Evolutionary conservation across 2,888 invertebrate genomes (phyloP), one percentile per base, ranked within the genome.

Genomic region (Zele albiditarsus): DNA sequence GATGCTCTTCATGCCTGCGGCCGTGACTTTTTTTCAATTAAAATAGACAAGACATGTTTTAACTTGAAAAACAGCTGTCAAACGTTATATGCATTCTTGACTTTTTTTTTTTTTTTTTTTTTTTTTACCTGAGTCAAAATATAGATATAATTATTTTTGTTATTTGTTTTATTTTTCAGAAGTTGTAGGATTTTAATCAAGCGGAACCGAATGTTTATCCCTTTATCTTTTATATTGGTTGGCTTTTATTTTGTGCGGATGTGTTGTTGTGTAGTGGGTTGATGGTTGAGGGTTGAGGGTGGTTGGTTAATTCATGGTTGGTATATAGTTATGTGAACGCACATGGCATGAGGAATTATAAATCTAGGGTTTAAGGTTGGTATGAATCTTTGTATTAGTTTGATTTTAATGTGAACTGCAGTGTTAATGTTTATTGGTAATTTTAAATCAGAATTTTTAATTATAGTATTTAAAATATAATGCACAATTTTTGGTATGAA

Each of bases 11-110:
- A 82, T 83, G 82, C 84, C 83, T 84, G 82, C 82, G 79, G 80
- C 78, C 72, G 73, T 63, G 60, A 67, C 82, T 86, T 84, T 85
- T 84, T 87, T 87, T 86, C 85, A 87, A 86, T 87, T 86, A 86
- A 84, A 86, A 84, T 80, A 80, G 79, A 70, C 82, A 20, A 67
- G 42, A 75, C 80, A 74, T 77, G 78, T 77, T 31, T 28, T n/a
- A 78, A 77, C 76, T 42, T 81, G 80, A 8, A 28, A 20, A 80
- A 85, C 87, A 87, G 87, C 86, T 87, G 87, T 84, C 84, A 84
- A 85, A 84, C 82, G 80, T 67, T 63, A n/a, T 63, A 63, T 25
- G n/a, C 62, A 53, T 63, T 74, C 58, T 66, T 49, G 60, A 38
- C 42, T 60, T 62, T 62, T 62, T 46, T 42, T 12, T 60, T 62